Percentiles rank a stretch among this genome's conserved stretches.
Evolutionary conservation across 2,888 invertebrate species (phyloP).

Genomic region (Macaria notata): DNA sequence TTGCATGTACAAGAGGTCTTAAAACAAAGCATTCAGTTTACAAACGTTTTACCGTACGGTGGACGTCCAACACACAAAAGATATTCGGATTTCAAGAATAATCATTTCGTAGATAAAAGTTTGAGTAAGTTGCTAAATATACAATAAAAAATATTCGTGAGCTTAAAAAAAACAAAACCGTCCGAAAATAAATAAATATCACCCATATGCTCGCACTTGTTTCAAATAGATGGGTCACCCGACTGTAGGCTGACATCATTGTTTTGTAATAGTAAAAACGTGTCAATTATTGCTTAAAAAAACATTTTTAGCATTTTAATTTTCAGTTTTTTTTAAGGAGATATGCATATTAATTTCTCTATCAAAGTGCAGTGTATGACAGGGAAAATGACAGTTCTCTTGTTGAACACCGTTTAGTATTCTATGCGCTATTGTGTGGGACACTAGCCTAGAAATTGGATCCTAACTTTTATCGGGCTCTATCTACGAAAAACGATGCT

Average conservation of each 20-base stretch:
- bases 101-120: neutral
- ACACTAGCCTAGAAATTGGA: neutral
- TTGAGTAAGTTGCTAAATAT: neutral
- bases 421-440: neutral
- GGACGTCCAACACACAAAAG: constrained; percentile 22
- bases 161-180: too few species aligned
- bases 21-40: constrained; percentile 39
- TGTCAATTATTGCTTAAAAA: too few species aligned
- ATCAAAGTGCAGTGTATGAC: neutral
- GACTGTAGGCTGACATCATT: too few species aligned
- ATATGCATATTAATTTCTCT: neutral
- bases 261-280: too few species aligned
- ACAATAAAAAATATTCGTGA: neutral
- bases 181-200: too few species aligned
- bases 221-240: too few species aligned
- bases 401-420: neutral
- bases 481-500: neutral
- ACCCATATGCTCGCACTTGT: too few species aligned
- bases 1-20: constrained; percentile 40
- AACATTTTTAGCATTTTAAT: too few species aligned
- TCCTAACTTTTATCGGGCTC: constrained; percentile 1
- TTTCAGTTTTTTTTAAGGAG: too few species aligned
- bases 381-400: neutral
- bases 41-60: constrained; percentile 32
- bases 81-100: neutral